phyloP scores from a whole-genome alignment of 2,888 invertebrate species.

The Drosophila phalerata region DNA sequence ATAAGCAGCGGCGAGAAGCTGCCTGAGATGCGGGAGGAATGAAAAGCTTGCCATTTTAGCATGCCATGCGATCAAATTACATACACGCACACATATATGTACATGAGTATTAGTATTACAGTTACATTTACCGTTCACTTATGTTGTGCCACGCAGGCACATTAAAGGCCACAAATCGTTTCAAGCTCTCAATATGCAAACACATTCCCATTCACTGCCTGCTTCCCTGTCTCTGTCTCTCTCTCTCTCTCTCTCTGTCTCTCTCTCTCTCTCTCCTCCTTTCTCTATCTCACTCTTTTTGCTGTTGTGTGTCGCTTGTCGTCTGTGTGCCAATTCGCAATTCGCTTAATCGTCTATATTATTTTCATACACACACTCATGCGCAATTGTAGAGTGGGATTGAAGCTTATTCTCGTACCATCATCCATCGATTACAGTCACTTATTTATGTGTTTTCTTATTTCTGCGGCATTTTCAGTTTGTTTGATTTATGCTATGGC shows the following conservation, averaged over 20 bases:
- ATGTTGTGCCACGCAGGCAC: constrained; percentile 71
- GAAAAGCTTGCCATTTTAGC: constrained; percentile 41
- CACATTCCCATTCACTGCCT: constrained; percentile 46
- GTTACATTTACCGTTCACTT: constrained; percentile 67
- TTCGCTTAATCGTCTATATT: constrained; percentile 69
- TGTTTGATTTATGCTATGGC: constrained; percentile 42
- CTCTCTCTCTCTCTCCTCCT: constrained; percentile 2
- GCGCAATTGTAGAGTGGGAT: constrained; percentile 47
- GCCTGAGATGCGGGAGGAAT: constrained; percentile 20
- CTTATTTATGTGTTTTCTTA: constrained; percentile 72
- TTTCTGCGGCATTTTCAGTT: constrained; percentile 47
- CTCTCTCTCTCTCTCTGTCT: neutral
- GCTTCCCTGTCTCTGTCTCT: neutral
- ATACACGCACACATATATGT: constrained; percentile 39
- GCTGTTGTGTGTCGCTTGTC: constrained; percentile 19
- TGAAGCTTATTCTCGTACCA: constrained; percentile 35
- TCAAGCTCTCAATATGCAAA: constrained; percentile 70
- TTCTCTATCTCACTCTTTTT: neutral
- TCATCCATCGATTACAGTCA: constrained; percentile 68
- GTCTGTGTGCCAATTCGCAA: constrained; percentile 21
- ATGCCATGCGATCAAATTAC: constrained; percentile 70
- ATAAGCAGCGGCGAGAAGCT: constrained; percentile 40
- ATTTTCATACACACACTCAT: constrained; percentile 53
- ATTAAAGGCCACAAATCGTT: constrained; percentile 79
- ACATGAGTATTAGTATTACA: constrained; percentile 43